phyloP scores from a whole-genome alignment of 1,140 invertebrate genomes.

The Phthorimaea operculella region DNA sequence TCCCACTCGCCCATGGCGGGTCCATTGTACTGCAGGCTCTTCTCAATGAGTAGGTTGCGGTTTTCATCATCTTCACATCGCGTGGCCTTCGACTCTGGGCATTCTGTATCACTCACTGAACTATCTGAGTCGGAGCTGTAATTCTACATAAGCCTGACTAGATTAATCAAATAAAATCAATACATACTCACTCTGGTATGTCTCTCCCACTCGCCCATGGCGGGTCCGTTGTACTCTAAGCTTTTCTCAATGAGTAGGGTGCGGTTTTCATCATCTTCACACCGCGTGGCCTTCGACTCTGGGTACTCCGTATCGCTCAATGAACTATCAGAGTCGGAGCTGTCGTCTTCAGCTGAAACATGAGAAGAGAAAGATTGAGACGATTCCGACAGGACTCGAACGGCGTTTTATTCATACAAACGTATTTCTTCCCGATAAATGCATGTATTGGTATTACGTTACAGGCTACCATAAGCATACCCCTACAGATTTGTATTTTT shows the following conservation, averaged over 20 bases:
- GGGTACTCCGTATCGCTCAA: constrained; percentile 57
- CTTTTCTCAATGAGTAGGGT: constrained; percentile 40
- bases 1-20: constrained; percentile 86
- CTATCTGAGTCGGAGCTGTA: constrained; percentile 56
- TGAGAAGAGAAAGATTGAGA: too few relatives aligned
- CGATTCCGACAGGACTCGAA: too few relatives aligned
- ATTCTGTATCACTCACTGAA: constrained; percentile 54
- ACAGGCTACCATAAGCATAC: too few relatives aligned
- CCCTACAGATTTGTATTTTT: too few relatives aligned
- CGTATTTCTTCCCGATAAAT: too few relatives aligned
- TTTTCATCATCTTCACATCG: constrained; percentile 18
- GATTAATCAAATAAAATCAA: too few relatives aligned
- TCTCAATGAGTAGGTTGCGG: constrained; percentile 31
- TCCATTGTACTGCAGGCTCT: constrained; percentile 51
- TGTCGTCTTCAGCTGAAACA: too few relatives aligned
- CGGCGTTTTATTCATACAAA: too few relatives aligned
- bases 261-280: constrained; percentile 16
- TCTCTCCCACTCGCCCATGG: constrained; percentile 87
- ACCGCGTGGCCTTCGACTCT: constrained; percentile 28
- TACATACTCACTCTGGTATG: constrained; percentile 80
- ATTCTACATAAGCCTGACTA: too few relatives aligned
- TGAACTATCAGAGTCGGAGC: constrained; percentile 58
- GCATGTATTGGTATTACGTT: too few relatives aligned
- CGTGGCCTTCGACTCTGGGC: constrained; percentile 36
- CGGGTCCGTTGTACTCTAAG: constrained; percentile 52